phyloP scores from a whole-genome alignment of 2,888 invertebrate genomes.

The Cactoblastis cactorum region DNA sequence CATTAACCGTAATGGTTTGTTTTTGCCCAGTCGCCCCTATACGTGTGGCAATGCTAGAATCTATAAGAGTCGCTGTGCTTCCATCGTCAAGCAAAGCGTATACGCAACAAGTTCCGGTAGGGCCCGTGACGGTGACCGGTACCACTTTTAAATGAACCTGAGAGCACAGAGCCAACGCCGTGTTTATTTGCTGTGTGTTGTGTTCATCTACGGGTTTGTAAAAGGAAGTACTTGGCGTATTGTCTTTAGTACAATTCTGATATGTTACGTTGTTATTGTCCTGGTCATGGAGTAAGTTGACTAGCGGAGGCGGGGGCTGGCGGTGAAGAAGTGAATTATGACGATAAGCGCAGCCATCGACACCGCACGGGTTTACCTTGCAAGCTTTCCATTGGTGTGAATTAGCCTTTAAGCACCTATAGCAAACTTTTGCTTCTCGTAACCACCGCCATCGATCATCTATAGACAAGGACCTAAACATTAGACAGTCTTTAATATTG shows the following conservation, averaged over 20 bases:
- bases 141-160: neutral
- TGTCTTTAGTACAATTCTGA: neutral
- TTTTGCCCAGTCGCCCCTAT: neutral
- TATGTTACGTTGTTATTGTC: too few relatives aligned
- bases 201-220: neutral
- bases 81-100: neutral
- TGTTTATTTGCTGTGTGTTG: neutral
- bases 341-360: neutral
- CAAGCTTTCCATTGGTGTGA: neutral
- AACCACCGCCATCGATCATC: constrained; percentile 14
- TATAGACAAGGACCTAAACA: neutral
- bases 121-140: neutral
- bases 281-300: too few relatives aligned
- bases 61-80: neutral
- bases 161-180: neutral
- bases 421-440: constrained; percentile 8
- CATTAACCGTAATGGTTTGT: neutral
- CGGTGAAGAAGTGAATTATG: neutral
- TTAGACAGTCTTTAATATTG: neutral
- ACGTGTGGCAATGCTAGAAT: neutral
- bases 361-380: neutral
- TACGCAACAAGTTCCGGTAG: neutral
- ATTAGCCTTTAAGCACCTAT: constrained; percentile 7
- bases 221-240: neutral
- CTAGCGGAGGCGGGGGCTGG: neutral